Conservation (phyloP, 2,113 vertebrate species). For the Egretta garzetta region DNA sequence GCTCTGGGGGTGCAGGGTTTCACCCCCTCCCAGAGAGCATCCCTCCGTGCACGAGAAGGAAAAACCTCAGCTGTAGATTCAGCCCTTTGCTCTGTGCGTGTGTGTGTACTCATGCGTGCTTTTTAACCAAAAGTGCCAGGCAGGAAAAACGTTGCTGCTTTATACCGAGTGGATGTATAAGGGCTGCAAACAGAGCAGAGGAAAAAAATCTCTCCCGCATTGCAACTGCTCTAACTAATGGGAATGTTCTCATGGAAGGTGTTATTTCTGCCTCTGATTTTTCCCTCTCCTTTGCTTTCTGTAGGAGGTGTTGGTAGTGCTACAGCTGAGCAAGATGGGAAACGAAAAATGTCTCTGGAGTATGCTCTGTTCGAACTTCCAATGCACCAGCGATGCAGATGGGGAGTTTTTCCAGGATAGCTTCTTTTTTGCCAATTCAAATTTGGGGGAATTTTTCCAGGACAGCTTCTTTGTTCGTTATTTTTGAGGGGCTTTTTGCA, state of each 20-base stretch:
- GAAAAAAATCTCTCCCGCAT: neutral
- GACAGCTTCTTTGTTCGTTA: neutral
- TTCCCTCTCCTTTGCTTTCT: neutral
- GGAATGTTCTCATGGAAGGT: neutral
- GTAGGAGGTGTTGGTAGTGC: neutral
- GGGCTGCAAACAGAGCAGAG: neutral
- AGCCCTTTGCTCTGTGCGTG: neutral
- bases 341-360: neutral
- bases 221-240: neutral
- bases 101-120: accelerated
- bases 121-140: neutral
- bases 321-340: neutral
- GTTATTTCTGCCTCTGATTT: neutral
- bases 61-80: neutral
- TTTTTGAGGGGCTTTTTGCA: neutral
- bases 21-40: neutral
- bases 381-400: neutral
- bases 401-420: neutral
- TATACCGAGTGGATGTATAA: neutral
- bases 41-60: neutral
- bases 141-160: neutral
- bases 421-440: neutral
- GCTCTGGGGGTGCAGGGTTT: neutral
- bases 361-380: constrained; percentile 1
- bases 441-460: neutral